Percentiles rank a stretch among this genome's conserved stretches.
phyloP scores from a whole-genome alignment of 2,797 vertebrate species.

The Mionectes olivaceus region DNA sequence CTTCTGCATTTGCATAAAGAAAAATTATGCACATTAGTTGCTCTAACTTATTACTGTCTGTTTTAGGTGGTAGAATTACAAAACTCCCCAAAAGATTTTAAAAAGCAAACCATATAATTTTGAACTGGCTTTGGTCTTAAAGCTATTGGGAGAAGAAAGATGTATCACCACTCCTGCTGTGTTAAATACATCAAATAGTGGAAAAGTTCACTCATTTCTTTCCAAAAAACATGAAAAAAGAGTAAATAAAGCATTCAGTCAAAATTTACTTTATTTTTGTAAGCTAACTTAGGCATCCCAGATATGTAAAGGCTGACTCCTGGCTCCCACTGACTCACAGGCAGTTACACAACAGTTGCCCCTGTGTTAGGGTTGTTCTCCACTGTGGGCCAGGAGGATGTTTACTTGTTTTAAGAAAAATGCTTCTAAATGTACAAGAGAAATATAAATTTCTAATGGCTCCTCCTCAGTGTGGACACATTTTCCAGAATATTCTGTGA shows the following conservation, averaged over 20 bases:
- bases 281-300: slow-evolving; percentile 36
- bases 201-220: not conserved
- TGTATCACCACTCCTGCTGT: not conserved
- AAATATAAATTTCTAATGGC: not conserved
- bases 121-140: not conserved
- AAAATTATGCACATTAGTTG: not conserved
- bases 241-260: slow-evolving; percentile 45
- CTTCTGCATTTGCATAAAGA: not conserved
- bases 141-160: not conserved
- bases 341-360: slow-evolving; percentile 34
- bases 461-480: not conserved
- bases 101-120: not conserved
- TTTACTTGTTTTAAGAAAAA: slow-evolving; percentile 47
- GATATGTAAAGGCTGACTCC: slow-evolving; percentile 23
- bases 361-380: slow-evolving; percentile 11
- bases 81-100: not conserved
- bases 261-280: slow-evolving; percentile 48
- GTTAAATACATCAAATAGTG: not conserved
- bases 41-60: fast-evolving
- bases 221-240: not conserved
- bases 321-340: not conserved
- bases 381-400: not conserved
- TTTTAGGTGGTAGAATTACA: not conserved
- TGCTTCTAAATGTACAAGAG: not conserved
- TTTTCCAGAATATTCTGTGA: not conserved